These are phyloP conservation scores for Xiphias gladius DNA, from an alignment of 2,113 vertebrate genomes.

Conservation along the genomic window DNA sequence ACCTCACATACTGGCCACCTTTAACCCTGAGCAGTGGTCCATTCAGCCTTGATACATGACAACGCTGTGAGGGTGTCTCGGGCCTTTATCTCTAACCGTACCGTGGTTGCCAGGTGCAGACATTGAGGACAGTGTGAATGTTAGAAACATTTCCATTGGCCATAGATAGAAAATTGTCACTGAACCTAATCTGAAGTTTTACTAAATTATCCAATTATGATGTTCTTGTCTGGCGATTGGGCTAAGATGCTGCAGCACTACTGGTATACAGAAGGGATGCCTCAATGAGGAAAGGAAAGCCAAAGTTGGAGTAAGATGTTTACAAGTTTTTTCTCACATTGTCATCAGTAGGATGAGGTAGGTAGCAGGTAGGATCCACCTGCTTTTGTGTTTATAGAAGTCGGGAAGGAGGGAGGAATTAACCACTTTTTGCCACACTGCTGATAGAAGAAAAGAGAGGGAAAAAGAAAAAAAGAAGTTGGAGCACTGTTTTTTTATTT, in stretches of 20 bases:
- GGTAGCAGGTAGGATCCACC: background rate
- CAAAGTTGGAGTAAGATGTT: too few relatives aligned
- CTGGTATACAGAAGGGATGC: too few relatives aligned
- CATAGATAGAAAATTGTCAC: too few relatives aligned
- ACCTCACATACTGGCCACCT: too few relatives aligned
- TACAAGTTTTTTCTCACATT: background rate
- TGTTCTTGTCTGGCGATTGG: too few relatives aligned
- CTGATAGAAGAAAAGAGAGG: conserved; percentile 2
- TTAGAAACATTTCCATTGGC: too few relatives aligned
- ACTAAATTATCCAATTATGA: too few relatives aligned
- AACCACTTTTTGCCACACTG: background rate
- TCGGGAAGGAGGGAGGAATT: conserved; percentile 6
- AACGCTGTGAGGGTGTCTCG: background rate
- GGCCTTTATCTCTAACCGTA: background rate
- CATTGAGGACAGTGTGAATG: too few relatives aligned
- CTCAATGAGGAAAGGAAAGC: too few relatives aligned
- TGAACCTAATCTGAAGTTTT: too few relatives aligned
- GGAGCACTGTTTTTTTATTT: conserved; percentile 45
- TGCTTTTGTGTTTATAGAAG: conserved; percentile 5
- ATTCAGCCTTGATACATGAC: background rate
- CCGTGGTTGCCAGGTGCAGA: too few relatives aligned
- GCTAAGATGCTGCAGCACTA: too few relatives aligned
- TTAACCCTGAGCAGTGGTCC: background rate
- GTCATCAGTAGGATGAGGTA: background rate
- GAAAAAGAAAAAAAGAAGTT: conserved; percentile 15